Percentiles rank a stretch among this genome's conserved stretches.
Conservation (phyloP, 2,797 vertebrate species). For the Rhinella marina region DNA sequence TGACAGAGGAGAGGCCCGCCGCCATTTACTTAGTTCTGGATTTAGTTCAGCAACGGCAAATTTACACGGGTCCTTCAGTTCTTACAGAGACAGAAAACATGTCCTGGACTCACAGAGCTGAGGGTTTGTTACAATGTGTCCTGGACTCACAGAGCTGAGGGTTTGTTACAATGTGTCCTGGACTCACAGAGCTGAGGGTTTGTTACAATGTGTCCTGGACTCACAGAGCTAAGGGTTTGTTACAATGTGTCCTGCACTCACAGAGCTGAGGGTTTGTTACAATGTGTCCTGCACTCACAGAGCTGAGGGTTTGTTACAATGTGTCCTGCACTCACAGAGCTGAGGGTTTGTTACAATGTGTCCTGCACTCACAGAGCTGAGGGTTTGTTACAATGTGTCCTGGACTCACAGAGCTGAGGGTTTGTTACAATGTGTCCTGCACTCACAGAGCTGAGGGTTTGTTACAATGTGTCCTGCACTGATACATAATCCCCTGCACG, state of each 20-base stretch:
- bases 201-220: neutral
- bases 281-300: neutral
- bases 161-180: too few relatives aligned
- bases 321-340: neutral
- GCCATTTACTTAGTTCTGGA: neutral
- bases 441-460: neutral
- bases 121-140: slow-evolving; percentile 1
- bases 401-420: neutral
- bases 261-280: slow-evolving; percentile 6
- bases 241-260: too few relatives aligned
- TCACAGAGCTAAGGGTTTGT: too few relatives aligned
- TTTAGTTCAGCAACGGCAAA: neutral
- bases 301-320: too few relatives aligned
- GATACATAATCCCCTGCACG: neutral
- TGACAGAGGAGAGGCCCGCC: neutral
- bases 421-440: neutral
- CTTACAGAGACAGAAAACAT: neutral
- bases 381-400: too few relatives aligned
- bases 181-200: neutral
- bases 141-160: too few relatives aligned
- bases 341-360: slow-evolving; percentile 10
- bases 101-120: neutral
- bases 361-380: too few relatives aligned
- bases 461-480: neutral
- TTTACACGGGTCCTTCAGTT: neutral